Evolutionary conservation across 53 echinoderm and acorn worm genomes (phyloP).

Genomic region (Crossaster papposus): DNA sequence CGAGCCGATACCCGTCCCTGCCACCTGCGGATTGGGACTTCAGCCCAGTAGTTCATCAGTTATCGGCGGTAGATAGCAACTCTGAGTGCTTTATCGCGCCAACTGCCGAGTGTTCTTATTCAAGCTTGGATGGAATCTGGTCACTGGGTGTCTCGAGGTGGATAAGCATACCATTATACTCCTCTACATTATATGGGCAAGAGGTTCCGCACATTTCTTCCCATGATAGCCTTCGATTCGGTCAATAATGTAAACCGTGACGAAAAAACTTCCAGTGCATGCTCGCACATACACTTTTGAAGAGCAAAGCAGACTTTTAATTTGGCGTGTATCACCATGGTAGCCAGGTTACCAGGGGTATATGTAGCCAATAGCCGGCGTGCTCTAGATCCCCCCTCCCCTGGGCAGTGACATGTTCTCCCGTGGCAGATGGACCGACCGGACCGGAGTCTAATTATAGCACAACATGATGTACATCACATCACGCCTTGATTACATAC

Average conservation of each 20-base stretch:
- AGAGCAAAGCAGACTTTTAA: constrained; percentile 23
- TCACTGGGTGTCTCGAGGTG: background rate
- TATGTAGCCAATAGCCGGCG: background rate
- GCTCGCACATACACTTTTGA: background rate
- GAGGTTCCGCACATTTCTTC: background rate
- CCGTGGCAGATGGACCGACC: constrained; percentile 15
- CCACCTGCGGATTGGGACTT: constrained; percentile 55
- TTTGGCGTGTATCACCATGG: constrained; percentile 16
- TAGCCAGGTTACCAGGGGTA: constrained; percentile 39
- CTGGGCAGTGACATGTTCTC: constrained; percentile 1
- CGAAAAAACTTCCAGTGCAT: background rate
- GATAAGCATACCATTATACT: constrained; percentile 10
- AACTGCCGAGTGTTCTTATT: constrained; percentile 49
- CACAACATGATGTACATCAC: constrained; percentile 22
- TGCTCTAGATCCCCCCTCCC: background rate
- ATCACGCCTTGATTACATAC: constrained; percentile 36
- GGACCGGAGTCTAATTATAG: constrained; percentile 9
- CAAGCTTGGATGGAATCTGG: constrained; percentile 38
- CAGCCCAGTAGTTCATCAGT: constrained; percentile 37
- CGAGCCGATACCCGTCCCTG: background rate
- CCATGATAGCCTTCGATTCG: background rate
- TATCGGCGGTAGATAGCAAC: constrained; percentile 21
- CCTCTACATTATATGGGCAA: background rate
- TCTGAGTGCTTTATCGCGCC: constrained; percentile 45
- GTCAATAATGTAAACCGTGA: background rate